These are phyloP conservation scores for Dendroctonus ponderosae DNA, from an alignment of 1,140 invertebrate genomes.

Conservation along the genomic window DNA sequence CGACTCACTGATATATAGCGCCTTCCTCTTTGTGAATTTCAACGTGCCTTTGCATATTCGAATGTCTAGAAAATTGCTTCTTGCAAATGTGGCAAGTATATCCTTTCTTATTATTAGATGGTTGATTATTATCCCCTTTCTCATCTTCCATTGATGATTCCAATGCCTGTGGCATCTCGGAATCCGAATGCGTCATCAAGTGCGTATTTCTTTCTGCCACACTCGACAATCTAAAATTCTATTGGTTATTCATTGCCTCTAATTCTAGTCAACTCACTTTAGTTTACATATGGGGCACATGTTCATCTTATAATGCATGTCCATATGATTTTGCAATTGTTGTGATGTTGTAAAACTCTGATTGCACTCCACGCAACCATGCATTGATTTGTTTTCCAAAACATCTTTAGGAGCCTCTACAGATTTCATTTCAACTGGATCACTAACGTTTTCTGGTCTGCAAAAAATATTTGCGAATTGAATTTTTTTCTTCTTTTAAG, in stretches of 20 bases:
- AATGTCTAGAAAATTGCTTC: slow-evolving; percentile 44
- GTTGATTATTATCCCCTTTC: no score
- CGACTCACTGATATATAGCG: slow-evolving; percentile 31
- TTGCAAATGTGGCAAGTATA: slow-evolving; percentile 43
- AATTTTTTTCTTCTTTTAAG: no score
- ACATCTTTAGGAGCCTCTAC: no score
- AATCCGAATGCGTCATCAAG: no score
- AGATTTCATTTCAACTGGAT: no score
- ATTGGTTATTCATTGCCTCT: no score
- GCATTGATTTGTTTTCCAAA: neutral
- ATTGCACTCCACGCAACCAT: slow-evolving; percentile 19
- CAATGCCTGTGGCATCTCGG: no score
- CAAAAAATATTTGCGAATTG: no score
- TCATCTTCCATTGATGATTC: no score
- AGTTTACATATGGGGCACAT: neutral
- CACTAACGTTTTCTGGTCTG: no score
- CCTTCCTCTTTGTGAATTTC: slow-evolving; percentile 46
- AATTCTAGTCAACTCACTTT: neutral
- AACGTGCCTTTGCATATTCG: slow-evolving; percentile 45
- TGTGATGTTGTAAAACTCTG: slow-evolving; percentile 12
- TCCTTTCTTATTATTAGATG: slow-evolving; percentile 20
- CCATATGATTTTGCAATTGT: slow-evolving; percentile 17
- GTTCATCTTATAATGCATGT: neutral
- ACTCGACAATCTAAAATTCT: no score
- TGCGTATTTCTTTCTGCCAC: no score